Evolutionary conservation across 2,888 invertebrate species (phyloP).

Genomic region (Nematopogon swammerdamellus): DNA sequence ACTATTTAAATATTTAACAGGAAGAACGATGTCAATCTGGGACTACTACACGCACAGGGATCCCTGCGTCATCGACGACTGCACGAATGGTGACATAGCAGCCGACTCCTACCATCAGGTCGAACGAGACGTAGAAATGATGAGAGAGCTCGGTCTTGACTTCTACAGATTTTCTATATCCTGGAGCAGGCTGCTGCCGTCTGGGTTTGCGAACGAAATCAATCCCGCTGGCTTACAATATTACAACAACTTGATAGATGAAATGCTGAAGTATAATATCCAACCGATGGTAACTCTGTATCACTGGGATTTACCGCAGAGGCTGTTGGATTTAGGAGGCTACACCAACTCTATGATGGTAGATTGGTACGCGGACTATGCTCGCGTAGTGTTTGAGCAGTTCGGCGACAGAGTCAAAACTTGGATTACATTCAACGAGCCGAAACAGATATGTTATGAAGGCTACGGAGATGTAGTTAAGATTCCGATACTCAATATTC

Average conservation of each 20-base stretch:
- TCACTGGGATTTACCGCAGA: constrained; percentile 60
- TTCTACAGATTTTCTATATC: constrained; percentile 60
- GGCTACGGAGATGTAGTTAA: constrained; percentile 32
- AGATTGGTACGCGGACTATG: constrained; percentile 47
- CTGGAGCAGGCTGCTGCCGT: constrained; percentile 65
- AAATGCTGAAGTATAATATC: constrained; percentile 51
- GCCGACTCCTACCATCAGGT: constrained; percentile 64
- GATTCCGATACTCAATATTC: constrained; percentile 25
- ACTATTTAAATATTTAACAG: constrained; percentile 20
- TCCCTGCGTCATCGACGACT: constrained; percentile 43
- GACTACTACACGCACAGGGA: constrained; percentile 52
- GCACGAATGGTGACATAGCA: constrained; percentile 60
- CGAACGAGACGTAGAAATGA: constrained; percentile 43
- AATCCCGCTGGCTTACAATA: constrained; percentile 59
- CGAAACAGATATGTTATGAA: constrained; percentile 24
- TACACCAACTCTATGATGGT: constrained; percentile 34
- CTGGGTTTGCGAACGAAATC: constrained; percentile 43
- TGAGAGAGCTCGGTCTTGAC: constrained; percentile 39
- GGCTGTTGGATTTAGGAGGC: constrained; percentile 53
- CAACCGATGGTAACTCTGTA: constrained; percentile 58
- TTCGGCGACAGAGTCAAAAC: constrained; percentile 36
- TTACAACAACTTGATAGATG: constrained; percentile 61
- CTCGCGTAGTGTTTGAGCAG: constrained; percentile 30
- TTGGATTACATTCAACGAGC: constrained; percentile 60
- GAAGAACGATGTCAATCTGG: constrained; percentile 60